These are phyloP conservation scores for Sitophilus oryzae DNA, from an alignment of 1,140 invertebrate genomes.

Conservation along the genomic window DNA sequence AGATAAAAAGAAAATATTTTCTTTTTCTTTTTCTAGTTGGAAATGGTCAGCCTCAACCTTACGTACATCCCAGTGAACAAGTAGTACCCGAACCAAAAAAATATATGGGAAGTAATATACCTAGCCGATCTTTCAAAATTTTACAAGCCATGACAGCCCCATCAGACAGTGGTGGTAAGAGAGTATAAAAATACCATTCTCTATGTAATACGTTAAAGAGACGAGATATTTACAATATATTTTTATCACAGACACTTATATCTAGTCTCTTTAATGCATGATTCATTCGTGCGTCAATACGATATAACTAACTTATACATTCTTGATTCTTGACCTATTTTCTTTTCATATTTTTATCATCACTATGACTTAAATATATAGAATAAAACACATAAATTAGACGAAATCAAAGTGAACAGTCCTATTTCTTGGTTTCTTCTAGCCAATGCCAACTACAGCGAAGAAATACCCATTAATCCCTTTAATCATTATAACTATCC, in stretches of 20 bases:
- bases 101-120: constrained; percentile 77
- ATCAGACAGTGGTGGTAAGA: constrained; percentile 38
- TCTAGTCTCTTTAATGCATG: background rate
- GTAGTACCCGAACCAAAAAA: constrained; percentile 65
- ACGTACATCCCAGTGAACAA: constrained; percentile 62
- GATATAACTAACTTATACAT: background rate
- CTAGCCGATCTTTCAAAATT: constrained; percentile 78
- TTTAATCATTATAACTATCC: constrained; percentile 40
- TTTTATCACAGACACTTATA: background rate
- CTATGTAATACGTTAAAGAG: background rate
- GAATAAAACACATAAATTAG: background rate
- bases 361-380: too few species aligned
- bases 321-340: background rate
- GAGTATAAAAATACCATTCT: background rate
- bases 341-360: background rate
- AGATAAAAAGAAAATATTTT: too few species aligned
- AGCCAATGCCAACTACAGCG: constrained; percentile 39
- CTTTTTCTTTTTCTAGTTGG: constrained; percentile 28
- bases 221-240: background rate
- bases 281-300: background rate
- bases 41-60: constrained; percentile 46
- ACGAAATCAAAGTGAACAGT: background rate
- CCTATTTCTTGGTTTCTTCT: constrained; percentile 34
- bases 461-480: constrained; percentile 37
- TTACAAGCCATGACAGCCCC: constrained; percentile 73